These are phyloP conservation scores for Drosophila punjabiensis DNA, from an alignment of 1,140 invertebrate species.

Conservation along the genomic window DNA sequence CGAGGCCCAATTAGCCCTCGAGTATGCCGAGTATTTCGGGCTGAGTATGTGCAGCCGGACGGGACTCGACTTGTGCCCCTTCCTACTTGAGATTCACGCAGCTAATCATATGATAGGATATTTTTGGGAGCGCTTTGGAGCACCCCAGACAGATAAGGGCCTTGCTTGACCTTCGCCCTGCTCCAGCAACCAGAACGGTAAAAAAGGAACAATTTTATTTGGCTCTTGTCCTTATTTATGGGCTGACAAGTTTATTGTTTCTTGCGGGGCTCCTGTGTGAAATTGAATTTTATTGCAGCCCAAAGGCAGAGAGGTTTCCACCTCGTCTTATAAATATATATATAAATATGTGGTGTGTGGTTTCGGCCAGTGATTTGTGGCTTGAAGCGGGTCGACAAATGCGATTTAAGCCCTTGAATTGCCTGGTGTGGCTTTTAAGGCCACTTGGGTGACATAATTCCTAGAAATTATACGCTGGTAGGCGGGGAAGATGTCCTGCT, in stretches of 20 bases:
- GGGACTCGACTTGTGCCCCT: not conserved
- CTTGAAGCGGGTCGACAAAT: slow-evolving; percentile 5
- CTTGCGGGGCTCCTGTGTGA: slow-evolving; percentile 6
- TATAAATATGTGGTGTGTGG: slow-evolving; percentile 6
- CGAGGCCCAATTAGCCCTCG: slow-evolving; percentile 57
- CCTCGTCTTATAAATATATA: slow-evolving; percentile 5
- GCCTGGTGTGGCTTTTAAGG: not conserved
- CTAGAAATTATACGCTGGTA: not conserved
- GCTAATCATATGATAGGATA: slow-evolving; percentile 31
- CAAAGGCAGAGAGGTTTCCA: not conserved
- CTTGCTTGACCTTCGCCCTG: slow-evolving; percentile 12
- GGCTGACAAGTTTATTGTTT: slow-evolving; percentile 33
- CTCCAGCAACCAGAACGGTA: not conserved
- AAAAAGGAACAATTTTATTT: slow-evolving; percentile 27
- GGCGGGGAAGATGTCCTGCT: slow-evolving; percentile 22
- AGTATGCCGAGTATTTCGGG: slow-evolving; percentile 10
- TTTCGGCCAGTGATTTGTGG: slow-evolving; percentile 20
- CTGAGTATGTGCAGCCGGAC: slow-evolving; percentile 6
- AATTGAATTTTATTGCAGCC: slow-evolving; percentile 62
- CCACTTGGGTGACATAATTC: slow-evolving; percentile 51
- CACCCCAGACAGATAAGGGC: slow-evolving; percentile 19
- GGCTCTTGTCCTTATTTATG: slow-evolving; percentile 52
- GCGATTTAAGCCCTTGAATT: slow-evolving; percentile 15
- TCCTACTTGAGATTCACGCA: slow-evolving; percentile 23
- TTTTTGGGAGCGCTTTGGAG: slow-evolving; percentile 23